Conservation (phyloP, 2,888 invertebrate genomes). For the Homarus gammarus region DNA sequence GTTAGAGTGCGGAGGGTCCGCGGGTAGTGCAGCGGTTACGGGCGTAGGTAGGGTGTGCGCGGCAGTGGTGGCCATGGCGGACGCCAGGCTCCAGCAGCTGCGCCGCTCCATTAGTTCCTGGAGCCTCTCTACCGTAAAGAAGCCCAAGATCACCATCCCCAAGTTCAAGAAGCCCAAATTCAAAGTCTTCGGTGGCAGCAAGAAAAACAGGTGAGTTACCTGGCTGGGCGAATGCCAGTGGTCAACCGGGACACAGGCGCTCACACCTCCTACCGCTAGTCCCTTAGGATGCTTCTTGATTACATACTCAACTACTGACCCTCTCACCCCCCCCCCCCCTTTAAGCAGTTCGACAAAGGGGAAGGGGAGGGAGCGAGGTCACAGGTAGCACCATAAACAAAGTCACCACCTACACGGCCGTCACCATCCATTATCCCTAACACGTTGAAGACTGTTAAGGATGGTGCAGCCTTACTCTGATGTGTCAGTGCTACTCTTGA, state of each 20-base stretch:
- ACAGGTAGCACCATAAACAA: no score
- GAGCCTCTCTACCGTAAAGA: constrained; percentile 74
- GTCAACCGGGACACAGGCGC: background rate
- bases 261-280: background rate
- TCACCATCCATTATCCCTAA: no score
- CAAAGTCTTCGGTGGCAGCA: constrained; percentile 53
- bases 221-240: background rate
- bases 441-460: no score
- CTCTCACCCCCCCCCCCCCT: background rate
- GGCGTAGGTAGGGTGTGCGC: constrained; percentile 57
- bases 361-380: no score
- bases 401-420: no score
- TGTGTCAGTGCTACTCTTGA: no score
- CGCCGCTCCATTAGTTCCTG: constrained; percentile 72
- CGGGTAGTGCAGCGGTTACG: constrained; percentile 52
- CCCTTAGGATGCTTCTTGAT: background rate
- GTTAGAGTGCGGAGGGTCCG: constrained; percentile 69
- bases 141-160: constrained; percentile 67
- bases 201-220: constrained; percentile 59
- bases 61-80: constrained; percentile 59
- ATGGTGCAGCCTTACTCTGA: no score
- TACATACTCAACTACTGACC: background rate
- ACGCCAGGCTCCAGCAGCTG: constrained; percentile 67
- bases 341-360: background rate
- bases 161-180: constrained; percentile 66